Conservation (phyloP, 2,888 invertebrate species). For the Nemotelus pantherinus region DNA sequence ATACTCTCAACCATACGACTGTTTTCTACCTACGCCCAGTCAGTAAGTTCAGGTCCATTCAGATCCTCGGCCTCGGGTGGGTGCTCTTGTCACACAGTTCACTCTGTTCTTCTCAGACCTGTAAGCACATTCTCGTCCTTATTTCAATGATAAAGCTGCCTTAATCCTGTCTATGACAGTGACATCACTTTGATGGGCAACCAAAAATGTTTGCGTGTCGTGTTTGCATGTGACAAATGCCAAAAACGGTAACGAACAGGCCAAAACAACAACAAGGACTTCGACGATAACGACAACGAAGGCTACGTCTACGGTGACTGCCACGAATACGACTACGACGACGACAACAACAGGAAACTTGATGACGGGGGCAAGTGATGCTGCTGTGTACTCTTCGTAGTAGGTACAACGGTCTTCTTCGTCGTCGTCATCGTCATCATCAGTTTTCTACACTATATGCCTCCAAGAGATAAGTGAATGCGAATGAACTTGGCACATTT, state of each 20-base stretch:
- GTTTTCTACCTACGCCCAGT: too few species aligned
- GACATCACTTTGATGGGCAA: conserved; percentile 52
- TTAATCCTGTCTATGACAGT: conserved; percentile 52
- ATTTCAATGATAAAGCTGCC: conserved; percentile 44
- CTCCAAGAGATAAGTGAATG: conserved; percentile 13
- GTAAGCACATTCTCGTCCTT: conserved; percentile 37
- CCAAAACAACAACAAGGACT: conserved; percentile 26
- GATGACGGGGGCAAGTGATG: conserved; percentile 32
- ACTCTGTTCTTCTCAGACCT: not conserved
- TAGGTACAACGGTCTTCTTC: conserved; percentile 16
- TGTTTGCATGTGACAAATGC: conserved; percentile 51
- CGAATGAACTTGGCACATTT: conserved; percentile 8
- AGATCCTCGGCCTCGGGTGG: too few species aligned
- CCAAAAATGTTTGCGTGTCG: conserved; percentile 50
- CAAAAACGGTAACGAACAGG: conserved; percentile 45
- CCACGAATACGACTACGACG: not conserved
- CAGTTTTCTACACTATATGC: not conserved
- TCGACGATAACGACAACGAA: conserved; percentile 13
- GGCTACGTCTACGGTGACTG: not conserved
- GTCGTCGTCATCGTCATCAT: conserved; percentile 5
- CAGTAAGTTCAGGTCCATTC: too few species aligned
- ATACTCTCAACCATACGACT: not conserved
- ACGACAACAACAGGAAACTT: conserved; percentile 18
- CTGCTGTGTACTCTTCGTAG: conserved; percentile 1
- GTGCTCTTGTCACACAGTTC: not conserved